Percentiles rank a stretch among this genome's conserved stretches.
Conservation (phyloP, 2,888 invertebrate species). For the Corbicula japonica region DNA sequence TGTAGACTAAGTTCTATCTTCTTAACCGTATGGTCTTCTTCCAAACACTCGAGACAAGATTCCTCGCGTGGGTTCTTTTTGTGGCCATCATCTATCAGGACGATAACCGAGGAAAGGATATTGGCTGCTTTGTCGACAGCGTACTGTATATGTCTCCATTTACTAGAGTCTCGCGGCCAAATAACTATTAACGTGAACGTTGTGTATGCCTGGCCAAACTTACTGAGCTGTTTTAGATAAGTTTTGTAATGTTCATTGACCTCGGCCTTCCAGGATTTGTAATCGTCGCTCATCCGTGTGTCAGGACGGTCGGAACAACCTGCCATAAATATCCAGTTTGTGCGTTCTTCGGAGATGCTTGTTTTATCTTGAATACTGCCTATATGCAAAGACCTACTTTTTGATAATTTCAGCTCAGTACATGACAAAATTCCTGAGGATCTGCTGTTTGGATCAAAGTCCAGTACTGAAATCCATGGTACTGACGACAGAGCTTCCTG, state of each 20-base stretch:
- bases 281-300: slow-evolving; percentile 45
- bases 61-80: neutral
- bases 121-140: neutral
- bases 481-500: slow-evolving; percentile 55
- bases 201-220: slow-evolving; percentile 62
- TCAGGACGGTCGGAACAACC: slow-evolving; percentile 66
- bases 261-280: slow-evolving; percentile 54
- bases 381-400: slow-evolving; percentile 49
- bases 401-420: slow-evolving; percentile 44
- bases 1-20: slow-evolving; percentile 16
- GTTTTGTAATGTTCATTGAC: slow-evolving; percentile 36
- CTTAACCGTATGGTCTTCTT: slow-evolving; percentile 1
- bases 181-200: slow-evolving; percentile 39
- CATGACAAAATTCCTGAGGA: slow-evolving; percentile 60
- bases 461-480: slow-evolving; percentile 71
- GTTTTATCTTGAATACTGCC: slow-evolving; percentile 45
- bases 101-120: slow-evolving; percentile 1
- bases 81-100: slow-evolving; percentile 24
- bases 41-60: neutral
- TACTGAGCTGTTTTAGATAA: slow-evolving; percentile 51
- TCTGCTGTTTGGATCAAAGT: slow-evolving; percentile 67
- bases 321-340: slow-evolving; percentile 59
- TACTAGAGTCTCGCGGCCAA: slow-evolving; percentile 33
- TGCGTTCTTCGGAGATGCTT: slow-evolving; percentile 46
- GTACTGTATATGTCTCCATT: neutral